phyloP scores from a whole-genome alignment of 2,888 invertebrate species.

The Cecidostiba fungosa region DNA sequence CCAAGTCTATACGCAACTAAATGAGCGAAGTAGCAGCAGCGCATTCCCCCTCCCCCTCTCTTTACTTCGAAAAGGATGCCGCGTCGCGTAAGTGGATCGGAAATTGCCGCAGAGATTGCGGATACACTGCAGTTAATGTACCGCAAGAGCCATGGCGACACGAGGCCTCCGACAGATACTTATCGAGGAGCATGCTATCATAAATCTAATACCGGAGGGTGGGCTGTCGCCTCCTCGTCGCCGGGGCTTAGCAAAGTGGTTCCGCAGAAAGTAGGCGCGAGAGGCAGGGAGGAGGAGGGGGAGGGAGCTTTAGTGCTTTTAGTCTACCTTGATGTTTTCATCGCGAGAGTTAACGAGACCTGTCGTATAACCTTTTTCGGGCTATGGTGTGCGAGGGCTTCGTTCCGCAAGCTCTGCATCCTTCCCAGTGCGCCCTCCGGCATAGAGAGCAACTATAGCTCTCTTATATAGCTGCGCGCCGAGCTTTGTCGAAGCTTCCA shows the following conservation, averaged over 20 bases:
- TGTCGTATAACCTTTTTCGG: constrained; percentile 26
- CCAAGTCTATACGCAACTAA: background rate
- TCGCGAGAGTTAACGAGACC: constrained; percentile 32
- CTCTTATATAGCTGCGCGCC: background rate
- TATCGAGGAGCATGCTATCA: constrained; percentile 47
- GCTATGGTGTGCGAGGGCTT: background rate
- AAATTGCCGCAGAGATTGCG: constrained; percentile 67
- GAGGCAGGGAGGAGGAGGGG: background rate
- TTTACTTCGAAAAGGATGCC: constrained; percentile 25
- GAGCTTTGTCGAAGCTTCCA: background rate
- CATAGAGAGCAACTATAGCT: no score
- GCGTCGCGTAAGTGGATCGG: constrained; percentile 62
- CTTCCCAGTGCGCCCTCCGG: no score
- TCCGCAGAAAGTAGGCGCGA: background rate
- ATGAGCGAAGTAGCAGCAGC: constrained; percentile 14
- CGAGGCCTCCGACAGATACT: constrained; percentile 35
- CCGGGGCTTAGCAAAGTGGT: constrained; percentile 36
- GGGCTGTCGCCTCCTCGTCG: constrained; percentile 25
- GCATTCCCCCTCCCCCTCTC: background rate
- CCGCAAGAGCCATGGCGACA: constrained; percentile 42
- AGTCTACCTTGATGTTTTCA: constrained; percentile 52
- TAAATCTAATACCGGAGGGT: constrained; percentile 48
- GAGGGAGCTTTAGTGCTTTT: constrained; percentile 47
- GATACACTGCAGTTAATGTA: constrained; percentile 65
- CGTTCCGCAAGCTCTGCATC: no score